A percentile compares a stretch with the other conserved stretches of the same genome.
phyloP scores from a whole-genome alignment of 2,113 vertebrate species.

The Marmota monax region DNA sequence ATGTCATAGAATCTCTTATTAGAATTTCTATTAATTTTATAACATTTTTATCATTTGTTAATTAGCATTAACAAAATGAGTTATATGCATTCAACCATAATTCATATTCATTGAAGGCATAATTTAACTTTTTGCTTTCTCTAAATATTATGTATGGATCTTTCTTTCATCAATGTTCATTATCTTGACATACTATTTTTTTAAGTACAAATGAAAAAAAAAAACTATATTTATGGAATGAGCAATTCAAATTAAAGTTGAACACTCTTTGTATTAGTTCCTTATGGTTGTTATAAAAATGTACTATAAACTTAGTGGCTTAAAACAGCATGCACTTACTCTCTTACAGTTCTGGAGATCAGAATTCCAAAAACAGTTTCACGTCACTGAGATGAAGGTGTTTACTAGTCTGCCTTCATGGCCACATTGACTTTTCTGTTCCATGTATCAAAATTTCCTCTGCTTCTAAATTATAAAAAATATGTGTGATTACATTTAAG shows the following conservation, averaged over 20 bases:
- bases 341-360: neutral
- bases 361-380: neutral
- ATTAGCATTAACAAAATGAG: conserved; percentile 56
- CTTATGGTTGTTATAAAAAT: conserved; percentile 25
- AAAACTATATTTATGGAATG: conserved; percentile 35
- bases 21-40: conserved; percentile 48
- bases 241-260: conserved; percentile 40
- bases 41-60: conserved; percentile 13
- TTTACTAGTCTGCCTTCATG: neutral
- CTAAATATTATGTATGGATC: conserved; percentile 55
- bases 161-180: conserved; percentile 47
- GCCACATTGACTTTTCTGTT: neutral
- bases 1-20: conserved; percentile 32
- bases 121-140: conserved; percentile 26
- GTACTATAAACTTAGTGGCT: neutral
- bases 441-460: neutral
- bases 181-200: conserved; percentile 49
- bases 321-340: conserved; percentile 2
- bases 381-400: neutral
- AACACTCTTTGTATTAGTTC: neutral
- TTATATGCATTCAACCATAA: conserved; percentile 29
- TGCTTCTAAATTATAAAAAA: neutral
- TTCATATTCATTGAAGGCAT: conserved; percentile 35
- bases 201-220: conserved; percentile 58
- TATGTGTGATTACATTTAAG: neutral